Evolutionary conservation across 2,797 vertebrate genomes (phyloP).

Genomic region (Falco biarmicus): DNA sequence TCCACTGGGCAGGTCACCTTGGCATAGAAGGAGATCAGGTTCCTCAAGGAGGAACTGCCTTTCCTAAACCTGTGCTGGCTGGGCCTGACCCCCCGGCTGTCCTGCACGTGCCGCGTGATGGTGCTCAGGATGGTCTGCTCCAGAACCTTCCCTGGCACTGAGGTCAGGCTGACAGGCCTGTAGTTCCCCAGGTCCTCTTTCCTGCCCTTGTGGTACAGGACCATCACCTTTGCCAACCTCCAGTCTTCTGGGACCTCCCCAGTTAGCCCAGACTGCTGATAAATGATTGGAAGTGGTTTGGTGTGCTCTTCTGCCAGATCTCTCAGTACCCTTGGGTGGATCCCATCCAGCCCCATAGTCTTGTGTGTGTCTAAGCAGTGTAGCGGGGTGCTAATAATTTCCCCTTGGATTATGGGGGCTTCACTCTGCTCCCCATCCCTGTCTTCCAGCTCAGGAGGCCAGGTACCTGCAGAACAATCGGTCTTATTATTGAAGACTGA

Average conservation of each 20-base stretch:
- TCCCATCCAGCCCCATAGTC: not conserved
- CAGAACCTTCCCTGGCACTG: not conserved
- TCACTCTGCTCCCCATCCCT: not conserved
- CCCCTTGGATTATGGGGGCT: not conserved
- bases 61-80: not conserved
- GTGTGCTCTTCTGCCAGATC: not conserved
- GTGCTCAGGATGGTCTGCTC: not conserved
- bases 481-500: not conserved
- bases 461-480: not conserved
- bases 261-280: not conserved
- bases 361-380: not conserved
- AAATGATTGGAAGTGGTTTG: not conserved
- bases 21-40: not conserved
- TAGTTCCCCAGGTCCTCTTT: not conserved
- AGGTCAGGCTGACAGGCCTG: not conserved
- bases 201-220: not conserved
- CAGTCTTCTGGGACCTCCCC: too few species aligned
- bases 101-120: rapidly evolving
- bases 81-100: not conserved
- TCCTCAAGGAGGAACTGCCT: not conserved
- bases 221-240: not conserved
- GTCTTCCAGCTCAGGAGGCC: not conserved
- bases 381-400: not conserved
- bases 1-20: not conserved
- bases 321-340: not conserved